Evolutionary conservation across 2,888 invertebrate species (phyloP).

Genomic region (Drosophila limbata): DNA sequence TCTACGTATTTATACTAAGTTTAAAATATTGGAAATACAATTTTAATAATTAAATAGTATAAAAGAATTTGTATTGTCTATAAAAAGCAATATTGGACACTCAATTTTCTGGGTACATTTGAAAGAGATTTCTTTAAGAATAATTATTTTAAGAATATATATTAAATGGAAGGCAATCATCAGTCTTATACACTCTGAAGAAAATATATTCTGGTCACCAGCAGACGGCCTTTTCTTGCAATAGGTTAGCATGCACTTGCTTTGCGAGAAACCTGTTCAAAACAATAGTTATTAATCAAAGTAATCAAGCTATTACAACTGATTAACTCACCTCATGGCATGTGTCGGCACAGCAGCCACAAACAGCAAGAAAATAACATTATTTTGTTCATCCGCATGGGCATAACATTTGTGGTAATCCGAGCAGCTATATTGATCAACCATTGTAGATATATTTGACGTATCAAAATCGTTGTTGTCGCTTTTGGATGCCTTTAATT

Average conservation of each 20-base stretch:
- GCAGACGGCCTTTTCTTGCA: slow-evolving; percentile 89
- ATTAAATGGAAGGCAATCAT: slow-evolving; percentile 23
- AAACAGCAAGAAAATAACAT: slow-evolving; percentile 91
- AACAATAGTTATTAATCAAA: background rate
- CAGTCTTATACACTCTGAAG: slow-evolving; percentile 48
- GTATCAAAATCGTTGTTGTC: slow-evolving; percentile 11
- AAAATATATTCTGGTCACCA: slow-evolving; percentile 86
- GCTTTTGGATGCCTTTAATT: slow-evolving; percentile 38
- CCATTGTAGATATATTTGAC: slow-evolving; percentile 31
- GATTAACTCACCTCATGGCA: slow-evolving; percentile 88
- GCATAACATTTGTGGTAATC: slow-evolving; percentile 95
- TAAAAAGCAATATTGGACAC: background rate
- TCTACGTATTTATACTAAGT: background rate
- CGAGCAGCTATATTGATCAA: slow-evolving; percentile 91
- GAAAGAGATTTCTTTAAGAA: background rate
- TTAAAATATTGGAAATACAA: background rate
- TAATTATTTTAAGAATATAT: background rate
- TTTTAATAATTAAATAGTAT: too few species aligned
- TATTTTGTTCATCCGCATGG: slow-evolving; percentile 87
- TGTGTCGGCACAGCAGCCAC: slow-evolving; percentile 90
- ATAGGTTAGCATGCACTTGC: slow-evolving; percentile 88
- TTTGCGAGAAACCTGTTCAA: slow-evolving; percentile 87
- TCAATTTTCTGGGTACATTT: background rate
- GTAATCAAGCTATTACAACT: fast-evolving
- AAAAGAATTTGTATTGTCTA: too few species aligned